A percentile compares a stretch with the other conserved stretches of the same genome.
Evolutionary conservation across 1,140 invertebrate genomes (phyloP).

Genomic region (Drosophila suzukii): DNA sequence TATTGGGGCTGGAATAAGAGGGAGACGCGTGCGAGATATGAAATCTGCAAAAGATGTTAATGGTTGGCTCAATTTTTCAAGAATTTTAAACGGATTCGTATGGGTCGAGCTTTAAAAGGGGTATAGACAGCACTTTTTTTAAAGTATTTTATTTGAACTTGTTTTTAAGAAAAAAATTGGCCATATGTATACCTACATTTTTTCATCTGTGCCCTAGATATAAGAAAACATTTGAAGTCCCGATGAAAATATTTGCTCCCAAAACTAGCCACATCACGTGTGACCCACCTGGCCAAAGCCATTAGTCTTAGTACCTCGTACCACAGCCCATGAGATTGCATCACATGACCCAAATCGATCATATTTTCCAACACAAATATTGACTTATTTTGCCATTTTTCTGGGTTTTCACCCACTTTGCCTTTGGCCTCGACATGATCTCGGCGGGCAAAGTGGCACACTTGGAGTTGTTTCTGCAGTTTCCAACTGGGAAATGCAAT

Average conservation of each 20-base stretch:
- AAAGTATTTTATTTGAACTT: not conserved
- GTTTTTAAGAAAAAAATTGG: too few species aligned
- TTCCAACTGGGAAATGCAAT: conserved; percentile 51
- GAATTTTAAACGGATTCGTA: not conserved
- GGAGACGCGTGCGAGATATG: conserved; percentile 37
- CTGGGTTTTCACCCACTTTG: conserved; percentile 41
- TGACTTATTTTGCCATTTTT: conserved; percentile 31
- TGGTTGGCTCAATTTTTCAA: conserved; percentile 15
- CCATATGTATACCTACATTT: too few species aligned
- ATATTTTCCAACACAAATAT: conserved; percentile 47
- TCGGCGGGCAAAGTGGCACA: conserved; percentile 59
- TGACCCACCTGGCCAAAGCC: conserved; percentile 5
- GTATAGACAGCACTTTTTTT: too few species aligned
- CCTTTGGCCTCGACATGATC: conserved; percentile 53
- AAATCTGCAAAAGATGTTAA: conserved; percentile 32
- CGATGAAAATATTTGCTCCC: not conserved
- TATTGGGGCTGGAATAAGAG: not conserved
- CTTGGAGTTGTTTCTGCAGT: conserved; percentile 36
- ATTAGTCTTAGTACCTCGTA: not conserved
- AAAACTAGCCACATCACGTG: not conserved
- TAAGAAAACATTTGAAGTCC: not conserved
- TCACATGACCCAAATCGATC: conserved; percentile 38
- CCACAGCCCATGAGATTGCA: conserved; percentile 18
- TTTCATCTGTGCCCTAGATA: not conserved
- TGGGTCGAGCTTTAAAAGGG: not conserved